phyloP scores from a whole-genome alignment of 2,888 invertebrate genomes.

The Enchytraeus crypticus region DNA sequence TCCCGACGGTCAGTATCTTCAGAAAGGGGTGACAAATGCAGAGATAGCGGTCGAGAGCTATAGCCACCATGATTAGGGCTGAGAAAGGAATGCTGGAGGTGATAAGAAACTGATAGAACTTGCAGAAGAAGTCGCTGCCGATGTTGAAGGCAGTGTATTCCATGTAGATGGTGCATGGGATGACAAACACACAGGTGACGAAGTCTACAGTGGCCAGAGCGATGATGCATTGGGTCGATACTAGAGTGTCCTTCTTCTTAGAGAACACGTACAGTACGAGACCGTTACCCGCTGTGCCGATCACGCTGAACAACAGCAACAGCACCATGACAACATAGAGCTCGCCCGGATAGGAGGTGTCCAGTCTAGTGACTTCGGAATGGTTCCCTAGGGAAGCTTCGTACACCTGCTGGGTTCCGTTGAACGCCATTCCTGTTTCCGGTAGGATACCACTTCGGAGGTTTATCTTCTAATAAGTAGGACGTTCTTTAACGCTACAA shows the following conservation, averaged over 20 bases:
- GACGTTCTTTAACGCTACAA: no score
- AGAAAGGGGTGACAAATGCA: slow-evolving; percentile 42
- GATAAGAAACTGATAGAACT: slow-evolving; percentile 38
- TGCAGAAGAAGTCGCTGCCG: slow-evolving; percentile 33
- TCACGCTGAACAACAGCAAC: slow-evolving; percentile 35
- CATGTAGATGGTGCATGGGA: slow-evolving; percentile 38
- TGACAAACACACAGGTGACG: slow-evolving; percentile 35
- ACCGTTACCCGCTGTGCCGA: slow-evolving; percentile 17
- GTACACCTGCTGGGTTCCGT: no score
- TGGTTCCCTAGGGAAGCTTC: no score
- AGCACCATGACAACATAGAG: slow-evolving; percentile 33
- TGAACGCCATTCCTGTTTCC: no score
- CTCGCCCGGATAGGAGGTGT: slow-evolving; percentile 5
- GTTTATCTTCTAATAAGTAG: no score
- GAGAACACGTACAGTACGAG: slow-evolving; percentile 18
- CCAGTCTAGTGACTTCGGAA: no score
- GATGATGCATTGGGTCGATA: slow-evolving; percentile 43
- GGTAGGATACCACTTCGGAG: no score
- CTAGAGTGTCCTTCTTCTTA: slow-evolving; percentile 33
- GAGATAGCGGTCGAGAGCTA: slow-evolving; percentile 34
- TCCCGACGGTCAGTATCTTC: slow-evolving; percentile 33
- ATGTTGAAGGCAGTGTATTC: slow-evolving; percentile 35
- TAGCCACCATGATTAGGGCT: slow-evolving; percentile 38
- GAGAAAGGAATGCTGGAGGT: slow-evolving; percentile 40
- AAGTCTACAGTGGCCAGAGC: slow-evolving; percentile 41